Evolutionary conservation across 2,888 invertebrate genomes (phyloP), one percentile per base, ranked within the genome.

Genomic region (Plebejus anna): DNA sequence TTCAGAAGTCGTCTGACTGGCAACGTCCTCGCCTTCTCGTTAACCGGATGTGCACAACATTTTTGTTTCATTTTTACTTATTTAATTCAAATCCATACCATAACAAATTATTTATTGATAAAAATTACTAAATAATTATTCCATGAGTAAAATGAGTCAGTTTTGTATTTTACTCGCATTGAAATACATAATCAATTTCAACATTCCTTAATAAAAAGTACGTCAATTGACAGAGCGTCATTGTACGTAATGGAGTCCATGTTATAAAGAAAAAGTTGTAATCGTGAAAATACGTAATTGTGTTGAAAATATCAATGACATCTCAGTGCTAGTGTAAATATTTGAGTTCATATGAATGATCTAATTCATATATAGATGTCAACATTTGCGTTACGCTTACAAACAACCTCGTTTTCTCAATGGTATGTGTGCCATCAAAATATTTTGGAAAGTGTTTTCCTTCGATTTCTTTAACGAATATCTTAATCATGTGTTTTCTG

Each of bases 161-260:
- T 16, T 9, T 7, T 13, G 22, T 1, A 55, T 61, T 22, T 38
- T 61, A 9, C 55, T 42, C 4, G 9, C 0, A 11, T 55, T n/a
- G 11, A 13, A 5, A 9, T 1, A 51, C 61, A 57, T 5, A 5
- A 28, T 51, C 47, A 32, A 72, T 70, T 5, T 75, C 85, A 89
- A 80, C 87, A 92, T 92, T 92, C 92, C 90, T 80, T 59, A 76
- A 76, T 4, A 81, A 87, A 86, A 82, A 90, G 90, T 84, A 79
- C 73, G 77, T 86, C 80, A 82, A 83, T 90, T 94, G 95, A 94
- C 85, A 91, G 90, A 94, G 95, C 95, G 95, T 95, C 95, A 91
- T 95, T 93, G 94, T 95, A 94, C 95, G 95, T 95, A 95, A 95
- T 95, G 95, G 95, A 95, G 95, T 94, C 94, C 92, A 94, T 87